Evolutionary conservation across 1,140 invertebrate genomes (phyloP), one percentile per base, ranked within the genome.

Genomic region (Andricus grossulariae): DNA sequence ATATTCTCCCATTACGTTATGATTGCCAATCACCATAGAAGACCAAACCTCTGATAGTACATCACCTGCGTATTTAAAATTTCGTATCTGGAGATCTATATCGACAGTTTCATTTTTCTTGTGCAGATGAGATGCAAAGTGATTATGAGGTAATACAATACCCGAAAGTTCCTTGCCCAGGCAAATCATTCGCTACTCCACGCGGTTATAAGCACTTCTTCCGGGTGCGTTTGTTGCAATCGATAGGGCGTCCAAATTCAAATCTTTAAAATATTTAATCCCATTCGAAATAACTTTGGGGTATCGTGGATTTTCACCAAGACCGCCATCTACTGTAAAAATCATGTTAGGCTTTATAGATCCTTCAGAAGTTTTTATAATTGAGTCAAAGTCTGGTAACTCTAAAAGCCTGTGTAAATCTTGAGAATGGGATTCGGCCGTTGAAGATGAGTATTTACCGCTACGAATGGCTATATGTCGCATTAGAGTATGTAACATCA

Each of bases 221-320:
- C 25, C 25, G 25, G 55, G 19, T 25, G 55, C 55, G 21, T 60
- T 25, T 60, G 55, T 60, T 8, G 54, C 54, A 12, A 55, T 55
- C 21, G 18, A 19, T 55, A 55, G 21, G 11, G 21, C 54, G 18
- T 55, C n/a, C 19, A 91, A 77, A 85, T 92, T 83, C 75, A 83
- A 78, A 70, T 83, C 72, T 45, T 79, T 72, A 84, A 91, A 91
- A 74, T 87, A 80, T 50, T 71, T 7, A 86, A 89, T 85, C 57
- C 85, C 89, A 71, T 74, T 49, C 11, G 54, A 50, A 70, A 90
- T 90, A n/a, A 87, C 84, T 77, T 89, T 85, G 18, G 55, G 57
- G 83, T 90, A 88, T 75, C 89, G 71, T 25, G 90, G 89, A 74
- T 90, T 90, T 85, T 90, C 87, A 76, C 91, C 88, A 15, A 88